Base-by-base conservation (phyloP, 2,797 vertebrate genomes). In the Chiloscyllium punctatum region DNA sequence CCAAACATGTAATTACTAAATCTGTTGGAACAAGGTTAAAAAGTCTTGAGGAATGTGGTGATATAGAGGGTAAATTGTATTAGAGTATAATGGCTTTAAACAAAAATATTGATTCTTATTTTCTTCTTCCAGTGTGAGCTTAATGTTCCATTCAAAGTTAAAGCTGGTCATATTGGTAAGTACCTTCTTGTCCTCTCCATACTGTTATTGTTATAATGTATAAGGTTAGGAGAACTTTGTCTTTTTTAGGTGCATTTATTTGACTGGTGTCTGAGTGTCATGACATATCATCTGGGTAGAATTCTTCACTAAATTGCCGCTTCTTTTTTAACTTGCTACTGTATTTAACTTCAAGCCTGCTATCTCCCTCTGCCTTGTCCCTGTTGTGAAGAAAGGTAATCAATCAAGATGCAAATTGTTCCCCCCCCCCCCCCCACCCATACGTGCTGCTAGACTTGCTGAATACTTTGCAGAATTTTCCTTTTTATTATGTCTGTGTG, bases 141-240 rank as follows among this genome's bases (percentile, higher is more conserved):
- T 97, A 98, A 99, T 97, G 98, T 99, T 96, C 99, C 99, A 94
- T 99, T 99, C 97, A 99, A 99, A 98, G 98, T 99, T 96, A 98
- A 98, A 98, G 98, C 98, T 37, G 99, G 99, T 87, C 98, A 99
- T 96, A 99, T 99, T 97, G 98, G 99, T 99, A 97, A 98, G 98
- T 96, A 30, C n/a, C 27, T 66, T 69, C n/a, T n/a, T n/a, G 7
- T 9, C 53, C 1, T 51, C 15, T 62, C 16, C 2, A 77, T 1
- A 30, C 15, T 57, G 27, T 2, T 88, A 23, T 68, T 7, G n/a
- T 94, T 48, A 42, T 42, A 71, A 71, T 71, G 71, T 71, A 6
- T 30, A 16, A 66, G n/a, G 57, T 30, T 3, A 91, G 57, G 51
- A 68, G 66, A 71, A 48, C 66, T 23, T 23, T 18, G 33, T 13